phyloP scores from a whole-genome alignment of 2,113 vertebrate species.

The Etheostoma spectabile region DNA sequence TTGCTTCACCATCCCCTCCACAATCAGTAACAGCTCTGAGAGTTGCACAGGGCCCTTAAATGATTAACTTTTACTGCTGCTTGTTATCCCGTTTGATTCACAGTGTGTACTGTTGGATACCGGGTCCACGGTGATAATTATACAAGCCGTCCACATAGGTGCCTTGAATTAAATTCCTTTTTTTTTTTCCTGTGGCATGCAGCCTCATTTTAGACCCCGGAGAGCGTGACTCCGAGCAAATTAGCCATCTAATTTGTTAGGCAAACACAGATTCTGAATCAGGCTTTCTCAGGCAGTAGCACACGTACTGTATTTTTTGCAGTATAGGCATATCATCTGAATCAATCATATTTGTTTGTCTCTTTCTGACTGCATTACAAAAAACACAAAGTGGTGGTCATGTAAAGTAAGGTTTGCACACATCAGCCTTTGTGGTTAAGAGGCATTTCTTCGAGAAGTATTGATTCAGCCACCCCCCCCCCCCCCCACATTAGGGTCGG shows the following conservation, averaged over 20 bases:
- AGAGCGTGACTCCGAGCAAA: neutral
- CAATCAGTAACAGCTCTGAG: conserved; percentile 41
- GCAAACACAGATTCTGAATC: conserved; percentile 39
- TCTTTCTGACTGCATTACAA: neutral
- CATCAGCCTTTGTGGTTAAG: conserved; percentile 48
- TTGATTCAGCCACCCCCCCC: conserved; percentile 67
- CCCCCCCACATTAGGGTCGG: conserved; percentile 54
- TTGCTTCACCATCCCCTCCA: conserved; percentile 8
- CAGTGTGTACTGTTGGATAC: conserved; percentile 6
- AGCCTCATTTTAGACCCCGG: neutral
- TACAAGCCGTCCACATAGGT: neutral
- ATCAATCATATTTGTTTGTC: no score
- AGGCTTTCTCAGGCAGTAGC: conserved; percentile 2
- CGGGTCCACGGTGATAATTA: conserved; percentile 49
- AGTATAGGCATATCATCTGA: conserved; percentile 17
- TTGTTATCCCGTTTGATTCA: conserved; percentile 49
- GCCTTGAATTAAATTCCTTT: conserved; percentile 28
- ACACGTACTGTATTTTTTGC: neutral
- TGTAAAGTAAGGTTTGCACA: no score
- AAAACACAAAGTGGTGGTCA: conserved; percentile 20
- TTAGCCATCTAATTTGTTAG: conserved; percentile 24
- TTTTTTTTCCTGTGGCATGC: neutral
- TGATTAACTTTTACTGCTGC: conserved; percentile 76
- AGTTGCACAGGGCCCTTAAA: conserved; percentile 34
- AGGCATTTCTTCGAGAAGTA: conserved; percentile 62